These are phyloP conservation scores for Elysia chlorotica DNA, from an alignment of 1,140 invertebrate species.

Conservation along the genomic window DNA sequence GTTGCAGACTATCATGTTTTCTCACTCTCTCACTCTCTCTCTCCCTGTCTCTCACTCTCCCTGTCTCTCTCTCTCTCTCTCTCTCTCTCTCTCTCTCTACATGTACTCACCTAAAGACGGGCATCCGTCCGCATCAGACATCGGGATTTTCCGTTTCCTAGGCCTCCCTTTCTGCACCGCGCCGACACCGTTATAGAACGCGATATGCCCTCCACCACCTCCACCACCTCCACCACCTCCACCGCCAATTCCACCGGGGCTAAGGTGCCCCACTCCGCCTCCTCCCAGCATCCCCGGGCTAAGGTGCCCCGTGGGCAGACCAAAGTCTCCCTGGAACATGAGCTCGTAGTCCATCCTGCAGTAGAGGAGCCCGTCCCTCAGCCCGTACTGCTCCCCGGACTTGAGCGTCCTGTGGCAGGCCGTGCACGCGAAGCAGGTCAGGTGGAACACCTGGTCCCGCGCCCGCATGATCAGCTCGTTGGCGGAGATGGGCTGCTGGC, in stretches of 20 bases:
- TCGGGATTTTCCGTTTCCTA: constrained; percentile 38
- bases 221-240: constrained; percentile 17
- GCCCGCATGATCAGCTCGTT: constrained; percentile 74
- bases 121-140: constrained; percentile 34
- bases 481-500: constrained; percentile 79
- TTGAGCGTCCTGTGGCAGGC: constrained; percentile 72
- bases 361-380: constrained; percentile 62
- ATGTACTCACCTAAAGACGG: constrained; percentile 32
- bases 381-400: constrained; percentile 83
- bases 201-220: constrained; percentile 42
- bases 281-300: too few relatives aligned
- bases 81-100: neutral
- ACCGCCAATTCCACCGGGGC: constrained; percentile 28
- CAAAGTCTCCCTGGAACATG: constrained; percentile 45
- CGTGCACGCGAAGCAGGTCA: constrained; percentile 57
- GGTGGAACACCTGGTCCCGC: constrained; percentile 63
- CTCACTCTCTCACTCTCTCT: neutral
- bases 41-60: neutral
- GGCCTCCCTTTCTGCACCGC: constrained; percentile 76
- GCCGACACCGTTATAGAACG: constrained; percentile 74
- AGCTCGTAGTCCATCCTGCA: constrained; percentile 64
- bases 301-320: constrained; percentile 31
- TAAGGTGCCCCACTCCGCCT: too few relatives aligned
- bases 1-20: neutral
- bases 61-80: neutral